Evolutionary conservation across 1,140 invertebrate genomes (phyloP), one percentile per base, ranked within the genome.

Genomic region (Adoxophyes honmai): DNA sequence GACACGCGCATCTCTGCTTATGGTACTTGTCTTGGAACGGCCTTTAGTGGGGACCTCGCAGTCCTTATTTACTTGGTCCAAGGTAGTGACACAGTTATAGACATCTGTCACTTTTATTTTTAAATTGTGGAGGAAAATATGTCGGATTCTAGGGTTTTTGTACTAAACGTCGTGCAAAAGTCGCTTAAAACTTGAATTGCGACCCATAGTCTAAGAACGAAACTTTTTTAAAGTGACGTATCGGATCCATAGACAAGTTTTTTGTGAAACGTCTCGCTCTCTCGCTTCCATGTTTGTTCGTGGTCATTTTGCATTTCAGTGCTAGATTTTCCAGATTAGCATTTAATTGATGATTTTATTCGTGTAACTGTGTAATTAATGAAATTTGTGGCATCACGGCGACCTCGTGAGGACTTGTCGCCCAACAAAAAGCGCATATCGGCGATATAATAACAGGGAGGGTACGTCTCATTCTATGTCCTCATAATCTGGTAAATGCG

Each of bases 261-360:
- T 69, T 78, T 68, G 66, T 73, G 68, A 81, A 83, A 81, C 78
- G 69, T 85, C 81, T 82, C 65, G 82, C 73, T 38, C 38, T 33
- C 52, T 86, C 73, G 81, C 83, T 85, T 88, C 86, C 86, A 88
- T 88, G 86, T 88, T 88, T 88, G 86, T 87, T 88, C 86, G 82
- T 87, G 80, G 84, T 86, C 80, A 83, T 83, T 87, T 87, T 72
- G 75, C 78, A 77, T 82, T 86, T 87, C 76, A 80, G 78, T 79
- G 74, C 73, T 87, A 86, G 71, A 83, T 81, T 85, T 86, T 81
- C 74, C 68, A 85, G 70, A 78, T 86, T 81, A 80, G 57, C 72
- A 66, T 74, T 78, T 77, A 76, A 79, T 81, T 79, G 78, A 75
- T 83, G 79, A 75, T 86, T 82, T 70, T 75, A 74, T 77, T 76